Evolutionary conservation across 2,113 vertebrate species (phyloP).

Genomic region (Condylura cristata): DNA sequence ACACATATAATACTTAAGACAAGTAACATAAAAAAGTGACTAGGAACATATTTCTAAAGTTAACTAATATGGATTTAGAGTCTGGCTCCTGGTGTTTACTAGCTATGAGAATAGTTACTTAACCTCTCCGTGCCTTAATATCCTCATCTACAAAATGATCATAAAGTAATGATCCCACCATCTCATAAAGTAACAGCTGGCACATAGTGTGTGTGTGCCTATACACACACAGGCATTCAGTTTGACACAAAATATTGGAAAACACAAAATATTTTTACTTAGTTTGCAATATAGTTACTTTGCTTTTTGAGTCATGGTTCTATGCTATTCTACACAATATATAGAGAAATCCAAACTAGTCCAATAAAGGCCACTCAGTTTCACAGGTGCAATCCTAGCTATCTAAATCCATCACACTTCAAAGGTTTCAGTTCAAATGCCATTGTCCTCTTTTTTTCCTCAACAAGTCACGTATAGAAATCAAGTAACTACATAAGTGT

Average conservation of each 20-base stretch:
- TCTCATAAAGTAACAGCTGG: neutral
- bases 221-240: neutral
- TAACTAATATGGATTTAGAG: neutral
- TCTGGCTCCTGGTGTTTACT: neutral
- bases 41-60: neutral
- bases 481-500: neutral
- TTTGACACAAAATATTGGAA: neutral
- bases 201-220: neutral
- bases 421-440: neutral
- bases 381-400: neutral
- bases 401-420: constrained; percentile 26
- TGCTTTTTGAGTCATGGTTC: neutral
- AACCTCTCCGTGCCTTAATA: neutral
- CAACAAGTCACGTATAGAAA: neutral
- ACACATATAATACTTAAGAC: neutral
- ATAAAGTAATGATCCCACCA: neutral
- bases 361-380: neutral
- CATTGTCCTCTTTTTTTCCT: neutral
- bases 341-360: neutral
- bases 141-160: neutral
- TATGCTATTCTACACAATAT: neutral
- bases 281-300: neutral
- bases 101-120: neutral
- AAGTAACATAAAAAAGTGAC: neutral
- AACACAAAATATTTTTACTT: too few species aligned